phyloP scores from a whole-genome alignment of 1,140 invertebrate genomes.

The Pachypsylla venusta region DNA sequence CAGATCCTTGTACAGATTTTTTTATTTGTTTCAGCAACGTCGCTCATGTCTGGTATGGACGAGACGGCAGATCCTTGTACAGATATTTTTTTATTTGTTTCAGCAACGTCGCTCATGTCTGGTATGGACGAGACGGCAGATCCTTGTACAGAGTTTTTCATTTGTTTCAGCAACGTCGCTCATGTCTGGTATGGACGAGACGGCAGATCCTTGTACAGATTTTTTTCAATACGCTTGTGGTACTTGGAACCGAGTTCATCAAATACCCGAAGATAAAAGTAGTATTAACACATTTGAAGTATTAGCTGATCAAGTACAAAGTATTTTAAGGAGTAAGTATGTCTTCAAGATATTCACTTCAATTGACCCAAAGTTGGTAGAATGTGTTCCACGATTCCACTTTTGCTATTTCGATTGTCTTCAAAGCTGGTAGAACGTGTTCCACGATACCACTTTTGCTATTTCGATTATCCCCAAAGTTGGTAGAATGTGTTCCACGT shows the following conservation, averaged over 20 bases:
- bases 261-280: constrained; percentile 76
- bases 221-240: constrained; percentile 85
- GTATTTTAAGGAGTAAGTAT: constrained; percentile 52
- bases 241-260: constrained; percentile 73
- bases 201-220: constrained; percentile 64
- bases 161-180: constrained; percentile 55
- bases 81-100: constrained; percentile 65
- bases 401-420: too few species aligned
- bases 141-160: constrained; percentile 74
- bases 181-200: constrained; percentile 66
- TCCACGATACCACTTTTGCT: too few species aligned
- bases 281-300: constrained; percentile 81
- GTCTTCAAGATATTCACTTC: too few species aligned
- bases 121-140: constrained; percentile 67
- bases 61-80: constrained; percentile 59
- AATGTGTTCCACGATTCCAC: too few species aligned
- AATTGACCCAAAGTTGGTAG: too few species aligned
- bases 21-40: constrained; percentile 60
- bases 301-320: constrained; percentile 68
- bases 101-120: constrained; percentile 66
- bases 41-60: constrained; percentile 72
- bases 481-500: too few species aligned
- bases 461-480: too few species aligned
- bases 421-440: too few species aligned
- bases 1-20: constrained; percentile 73